Evolutionary conservation across 2,797 vertebrate species (phyloP), one percentile per base, ranked within the genome.

Genomic region (Triplophysa bombifrons): DNA sequence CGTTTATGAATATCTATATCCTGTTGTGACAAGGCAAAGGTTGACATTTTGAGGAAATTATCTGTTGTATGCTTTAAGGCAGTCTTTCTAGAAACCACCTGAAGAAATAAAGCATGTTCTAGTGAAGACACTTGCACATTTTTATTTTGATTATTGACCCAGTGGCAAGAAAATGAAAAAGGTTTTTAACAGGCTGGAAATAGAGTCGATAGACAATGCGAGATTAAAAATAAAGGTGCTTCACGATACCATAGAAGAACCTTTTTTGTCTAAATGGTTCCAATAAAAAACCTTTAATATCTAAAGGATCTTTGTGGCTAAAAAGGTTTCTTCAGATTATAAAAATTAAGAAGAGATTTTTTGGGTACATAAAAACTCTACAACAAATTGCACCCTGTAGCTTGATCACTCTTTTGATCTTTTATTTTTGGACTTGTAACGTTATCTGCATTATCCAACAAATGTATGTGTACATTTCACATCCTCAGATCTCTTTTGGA

Each of bases 401-500:
- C 46, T 63, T 3, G 16, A 27, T 63, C 50, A 46, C 16, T 41
- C 3, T 61, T 61, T 25, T 51, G 14, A 53, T 78, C 46, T 63
- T 41, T 9, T 67, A 63, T 65, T 63, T 60, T 71, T 67, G 46
- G 64, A 34, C n/a, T 70, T 12, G n/a, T 46, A 30, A 50, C 73
- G 38, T 51, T 76, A 22, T 65, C 68, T 16, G 51, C 78, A 53
- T 20, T 67, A 80, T 48, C 63, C 50, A 70, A 65, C 73, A 74
- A 69, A 63, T 41, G 66, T 65, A 41, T 12, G 48, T 69, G 72
- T 81, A 72, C 68, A 72, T 81, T 65, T 79, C 69, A 72, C 75
- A 72, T 71, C 69, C 38, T 70, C 76, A 71, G 25, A 51, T 75
- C 38, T 44, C 22, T 8, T 67, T 81, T 76, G 48, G 78, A 76